Base-by-base conservation (phyloP, 1,140 invertebrate genomes). In the Drosophila ficusphila region DNA sequence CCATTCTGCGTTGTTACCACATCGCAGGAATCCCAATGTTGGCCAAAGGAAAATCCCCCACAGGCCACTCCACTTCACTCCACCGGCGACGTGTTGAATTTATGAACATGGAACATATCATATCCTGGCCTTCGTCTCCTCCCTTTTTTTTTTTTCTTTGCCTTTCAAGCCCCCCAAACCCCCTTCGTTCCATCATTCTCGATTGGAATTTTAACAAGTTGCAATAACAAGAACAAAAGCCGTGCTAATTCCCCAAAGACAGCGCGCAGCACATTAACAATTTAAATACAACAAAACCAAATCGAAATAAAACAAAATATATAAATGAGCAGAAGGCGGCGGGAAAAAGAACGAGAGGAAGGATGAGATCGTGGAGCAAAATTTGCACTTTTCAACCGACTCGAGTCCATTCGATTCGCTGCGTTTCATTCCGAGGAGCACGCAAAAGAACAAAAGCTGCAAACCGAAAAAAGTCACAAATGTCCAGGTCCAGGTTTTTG, bases 181-280 rank as follows among this genome's bases (percentile, higher is more conserved):
- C 27, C 2, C 27, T 9, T 3, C 23, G 29, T 52, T 19, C 51
- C 36, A 25, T 8, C 23, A 4, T 27, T 6, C 38, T 5, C 61
- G 61, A 67, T 67, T 33, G 82, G 82, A 88, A 88, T 88, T 78
- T 88, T 88, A 88, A 88, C 82, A 88, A 88, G 82, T 88, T 75
- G 76, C 76, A 79, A 76, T 79, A 77, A 62, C 62, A 78, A 82
- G 77, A 81, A 76, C 72, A 76, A 68, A 86, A 68, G 67, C 81
- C 38, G 57, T 76, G 79, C 77, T 86, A 86, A 86, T 88, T 86
- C 82, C 82, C 82, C 82, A 86, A 86, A 82, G 82, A 51, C 76
- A 73, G 39, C 16, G 56, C 44, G 58, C 41, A 44, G 25, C 74
- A 78, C 82, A 88, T 88, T 88, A 88, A 88, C 82, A 88, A 88